Percentiles rank a stretch among this genome's conserved stretches.
These are phyloP conservation scores for Argyrosomus japonicus DNA, from an alignment of 2,113 vertebrate genomes.

Conservation along the genomic window DNA sequence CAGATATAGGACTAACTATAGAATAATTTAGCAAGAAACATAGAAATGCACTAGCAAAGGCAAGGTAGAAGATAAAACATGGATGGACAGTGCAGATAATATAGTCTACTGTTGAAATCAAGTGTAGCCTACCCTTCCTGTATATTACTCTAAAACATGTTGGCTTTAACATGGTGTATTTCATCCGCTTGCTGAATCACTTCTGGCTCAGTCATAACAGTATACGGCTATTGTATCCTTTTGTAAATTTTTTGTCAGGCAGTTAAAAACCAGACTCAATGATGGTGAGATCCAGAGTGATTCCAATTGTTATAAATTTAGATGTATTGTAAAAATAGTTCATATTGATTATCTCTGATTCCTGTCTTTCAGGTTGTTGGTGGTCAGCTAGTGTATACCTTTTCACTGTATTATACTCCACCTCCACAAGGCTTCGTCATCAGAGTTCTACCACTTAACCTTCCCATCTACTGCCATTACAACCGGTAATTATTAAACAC, in stretches of 20 bases:
- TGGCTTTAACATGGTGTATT: neutral
- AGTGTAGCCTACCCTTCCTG: neutral
- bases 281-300: neutral
- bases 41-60: no score
- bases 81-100: no score
- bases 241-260: neutral
- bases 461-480: conserved; percentile 75
- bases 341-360: neutral
- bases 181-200: neutral
- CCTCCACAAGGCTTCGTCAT: conserved; percentile 59
- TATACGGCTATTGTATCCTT: neutral
- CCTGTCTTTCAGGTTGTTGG: conserved; percentile 58
- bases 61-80: no score
- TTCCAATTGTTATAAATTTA: neutral
- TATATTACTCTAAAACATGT: neutral
- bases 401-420: conserved; percentile 56
- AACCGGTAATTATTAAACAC: conserved; percentile 66
- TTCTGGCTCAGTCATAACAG: neutral
- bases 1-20: no score
- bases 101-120: neutral
- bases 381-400: conserved; percentile 75
- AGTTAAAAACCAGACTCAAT: neutral
- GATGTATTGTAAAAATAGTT: neutral
- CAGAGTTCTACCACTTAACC: conserved; percentile 62
- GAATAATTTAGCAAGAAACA: neutral